These are phyloP conservation scores for Colaptes auratus DNA, from an alignment of 2,113 vertebrate genomes.

Conservation along the genomic window DNA sequence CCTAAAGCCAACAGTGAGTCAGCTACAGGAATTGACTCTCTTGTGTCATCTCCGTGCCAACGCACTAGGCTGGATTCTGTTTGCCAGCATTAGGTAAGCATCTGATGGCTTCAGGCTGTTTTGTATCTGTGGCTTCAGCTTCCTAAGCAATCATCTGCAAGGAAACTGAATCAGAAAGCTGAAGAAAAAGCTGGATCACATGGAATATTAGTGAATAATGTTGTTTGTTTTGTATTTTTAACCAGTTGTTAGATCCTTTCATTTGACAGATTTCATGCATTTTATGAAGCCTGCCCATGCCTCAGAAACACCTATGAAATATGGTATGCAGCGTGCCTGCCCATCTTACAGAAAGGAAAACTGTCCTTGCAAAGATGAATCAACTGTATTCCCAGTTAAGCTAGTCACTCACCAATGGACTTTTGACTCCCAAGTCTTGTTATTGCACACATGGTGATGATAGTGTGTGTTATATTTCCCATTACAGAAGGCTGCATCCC, in stretches of 20 bases:
- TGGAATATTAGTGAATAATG: background rate
- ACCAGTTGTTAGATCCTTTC: background rate
- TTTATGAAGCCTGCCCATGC: background rate
- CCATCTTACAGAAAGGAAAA: background rate
- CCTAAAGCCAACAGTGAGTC: conserved; percentile 43
- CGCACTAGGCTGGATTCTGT: background rate
- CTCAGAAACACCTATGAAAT: background rate
- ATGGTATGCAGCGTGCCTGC: rapidly evolving
- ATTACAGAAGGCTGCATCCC: background rate
- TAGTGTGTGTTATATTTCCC: background rate
- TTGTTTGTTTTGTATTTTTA: background rate
- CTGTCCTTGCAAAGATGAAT: background rate
- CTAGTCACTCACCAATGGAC: background rate
- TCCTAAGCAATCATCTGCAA: background rate
- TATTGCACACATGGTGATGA: background rate
- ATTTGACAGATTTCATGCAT: background rate
- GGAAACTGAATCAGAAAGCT: conserved; percentile 22
- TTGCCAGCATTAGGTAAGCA: conserved; percentile 28
- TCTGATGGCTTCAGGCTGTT: background rate
- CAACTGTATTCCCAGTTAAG: background rate
- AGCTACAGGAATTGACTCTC: background rate
- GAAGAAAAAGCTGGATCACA: background rate
- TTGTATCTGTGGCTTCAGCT: conserved; percentile 4
- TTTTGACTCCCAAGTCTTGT: background rate
- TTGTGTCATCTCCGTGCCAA: conserved; percentile 19